Percentiles rank a stretch among this genome's conserved stretches.
Evolutionary conservation across 2,113 vertebrate genomes (phyloP).

Genomic region (Loxodonta africana): DNA sequence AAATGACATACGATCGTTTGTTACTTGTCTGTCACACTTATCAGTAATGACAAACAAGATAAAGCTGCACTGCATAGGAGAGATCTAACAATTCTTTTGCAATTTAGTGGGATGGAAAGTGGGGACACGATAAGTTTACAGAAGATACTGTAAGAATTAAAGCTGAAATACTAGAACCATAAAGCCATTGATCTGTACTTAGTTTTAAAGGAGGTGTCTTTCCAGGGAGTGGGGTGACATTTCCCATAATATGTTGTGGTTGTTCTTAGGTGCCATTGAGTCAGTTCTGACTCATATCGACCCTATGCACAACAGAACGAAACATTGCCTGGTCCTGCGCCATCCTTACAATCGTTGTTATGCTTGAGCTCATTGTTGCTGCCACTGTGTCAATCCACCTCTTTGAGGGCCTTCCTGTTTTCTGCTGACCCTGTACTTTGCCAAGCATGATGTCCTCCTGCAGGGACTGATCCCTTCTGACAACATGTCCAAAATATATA

Average conservation of each 20-base stretch:
- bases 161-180: background rate
- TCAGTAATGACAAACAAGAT: background rate
- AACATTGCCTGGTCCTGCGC: too few relatives aligned
- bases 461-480: too few relatives aligned
- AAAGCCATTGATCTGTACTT: background rate
- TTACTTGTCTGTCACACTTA: background rate
- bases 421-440: too few relatives aligned
- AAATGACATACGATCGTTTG: background rate
- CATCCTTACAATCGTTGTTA: too few relatives aligned
- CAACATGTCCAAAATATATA: too few relatives aligned
- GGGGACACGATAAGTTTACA: background rate
- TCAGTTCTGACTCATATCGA: too few relatives aligned
- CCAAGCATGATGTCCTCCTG: too few relatives aligned
- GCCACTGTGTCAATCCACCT: too few relatives aligned
- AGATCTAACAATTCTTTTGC: background rate
- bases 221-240: background rate
- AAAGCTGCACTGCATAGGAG: fast-evolving
- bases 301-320: too few relatives aligned
- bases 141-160: background rate
- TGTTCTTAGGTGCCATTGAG: too few relatives aligned
- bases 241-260: background rate
- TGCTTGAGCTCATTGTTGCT: too few relatives aligned
- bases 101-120: background rate
- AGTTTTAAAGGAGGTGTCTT: background rate
- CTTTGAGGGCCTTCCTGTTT: too few relatives aligned